phyloP scores from a whole-genome alignment of 37 sponge, comb jelly and placozoan species.

The Amphimedon queenslandica region DNA sequence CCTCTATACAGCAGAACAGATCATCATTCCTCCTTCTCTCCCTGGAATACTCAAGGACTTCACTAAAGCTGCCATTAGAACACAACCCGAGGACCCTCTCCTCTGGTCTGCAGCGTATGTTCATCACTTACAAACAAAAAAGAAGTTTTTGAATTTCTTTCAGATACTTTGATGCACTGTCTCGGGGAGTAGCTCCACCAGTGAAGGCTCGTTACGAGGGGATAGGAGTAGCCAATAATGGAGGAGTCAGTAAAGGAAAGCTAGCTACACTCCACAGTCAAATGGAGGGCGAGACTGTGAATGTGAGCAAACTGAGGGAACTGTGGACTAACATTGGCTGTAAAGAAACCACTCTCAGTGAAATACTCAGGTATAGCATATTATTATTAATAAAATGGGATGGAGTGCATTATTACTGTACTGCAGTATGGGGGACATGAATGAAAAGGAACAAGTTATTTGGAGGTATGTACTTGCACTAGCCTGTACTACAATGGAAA shows the following conservation, averaged over 20 bases:
- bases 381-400: too few relatives aligned
- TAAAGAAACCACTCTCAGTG: slow-evolving; percentile 27
- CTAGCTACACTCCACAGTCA: slow-evolving; percentile 89
- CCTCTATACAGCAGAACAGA: slow-evolving; percentile 97
- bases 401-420: too few relatives aligned
- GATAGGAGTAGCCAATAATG: slow-evolving; percentile 23
- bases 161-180: slow-evolving; percentile 91
- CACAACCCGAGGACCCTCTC: slow-evolving; percentile 89
- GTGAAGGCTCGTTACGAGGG: slow-evolving; percentile 86
- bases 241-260: slow-evolving; percentile 66
- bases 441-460: too few relatives aligned
- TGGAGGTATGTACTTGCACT: slow-evolving; percentile 86
- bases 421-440: too few relatives aligned
- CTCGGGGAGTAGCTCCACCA: slow-evolving; percentile 70
- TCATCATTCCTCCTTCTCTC: slow-evolving; percentile 88
- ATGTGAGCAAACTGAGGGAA: slow-evolving; percentile 8
- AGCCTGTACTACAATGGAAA: slow-evolving; percentile 80
- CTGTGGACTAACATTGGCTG: slow-evolving; percentile 68
- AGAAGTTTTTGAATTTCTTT: not conserved
- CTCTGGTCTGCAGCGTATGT: slow-evolving; percentile 93
- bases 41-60: slow-evolving; percentile 93
- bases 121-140: too few relatives aligned
- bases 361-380: too few relatives aligned
- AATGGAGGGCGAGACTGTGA: slow-evolving; percentile 27
- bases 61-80: slow-evolving; percentile 97